Conservation (phyloP, 1,140 invertebrate species). For the Mizuhopecten yessoensis region DNA sequence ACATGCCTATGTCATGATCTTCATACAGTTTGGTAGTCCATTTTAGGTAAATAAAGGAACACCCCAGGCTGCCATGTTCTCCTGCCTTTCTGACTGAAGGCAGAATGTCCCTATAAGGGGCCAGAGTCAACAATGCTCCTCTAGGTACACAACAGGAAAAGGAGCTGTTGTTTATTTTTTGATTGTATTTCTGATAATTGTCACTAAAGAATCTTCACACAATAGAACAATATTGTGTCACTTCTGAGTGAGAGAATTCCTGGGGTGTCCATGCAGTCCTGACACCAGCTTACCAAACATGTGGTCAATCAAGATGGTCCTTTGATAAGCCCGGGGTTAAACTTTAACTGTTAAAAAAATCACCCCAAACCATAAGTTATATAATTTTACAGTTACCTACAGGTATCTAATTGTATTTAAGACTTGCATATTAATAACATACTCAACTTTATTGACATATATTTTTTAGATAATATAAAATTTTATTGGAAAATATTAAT, state of each 20-base stretch:
- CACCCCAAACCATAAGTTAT: background rate
- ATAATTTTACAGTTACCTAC: background rate
- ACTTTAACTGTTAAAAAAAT: conserved; percentile 8
- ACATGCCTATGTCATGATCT: background rate
- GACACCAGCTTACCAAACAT: conserved; percentile 1
- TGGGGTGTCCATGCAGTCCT: background rate
- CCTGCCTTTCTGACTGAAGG: background rate
- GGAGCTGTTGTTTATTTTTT: conserved; percentile 3
- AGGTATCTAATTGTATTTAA: no score
- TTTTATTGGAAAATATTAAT: background rate
- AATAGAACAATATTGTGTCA: conserved; percentile 20
- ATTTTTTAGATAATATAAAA: background rate
- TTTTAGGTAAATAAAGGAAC: background rate
- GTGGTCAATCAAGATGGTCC: conserved; percentile 14
- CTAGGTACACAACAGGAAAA: background rate
- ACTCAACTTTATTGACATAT: no score
- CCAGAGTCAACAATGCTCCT: background rate
- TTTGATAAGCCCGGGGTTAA: background rate
- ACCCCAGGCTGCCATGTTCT: background rate
- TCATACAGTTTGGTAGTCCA: background rate
- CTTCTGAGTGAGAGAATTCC: conserved; percentile 23
- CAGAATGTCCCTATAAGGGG: conserved; percentile 1
- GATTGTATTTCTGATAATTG: conserved; percentile 23
- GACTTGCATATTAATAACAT: no score
- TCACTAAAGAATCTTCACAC: background rate